These are phyloP conservation scores for Notothenia coriiceps DNA, from an alignment of 2,113 vertebrate genomes.

Conservation along the genomic window DNA sequence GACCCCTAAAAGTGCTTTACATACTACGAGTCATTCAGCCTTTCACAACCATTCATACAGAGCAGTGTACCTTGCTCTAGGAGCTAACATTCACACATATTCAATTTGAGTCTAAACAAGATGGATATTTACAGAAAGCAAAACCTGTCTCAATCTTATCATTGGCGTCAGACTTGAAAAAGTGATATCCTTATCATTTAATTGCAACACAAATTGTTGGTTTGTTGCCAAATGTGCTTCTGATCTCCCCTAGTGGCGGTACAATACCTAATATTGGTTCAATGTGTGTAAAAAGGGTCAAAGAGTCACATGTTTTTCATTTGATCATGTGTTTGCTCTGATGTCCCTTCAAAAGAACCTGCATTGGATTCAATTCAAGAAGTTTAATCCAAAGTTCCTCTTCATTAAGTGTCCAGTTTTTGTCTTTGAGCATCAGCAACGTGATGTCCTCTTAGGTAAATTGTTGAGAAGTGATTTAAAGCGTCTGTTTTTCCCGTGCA, in stretches of 20 bases:
- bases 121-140: background rate
- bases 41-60: no score
- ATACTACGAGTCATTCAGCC: no score
- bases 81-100: no score
- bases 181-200: background rate
- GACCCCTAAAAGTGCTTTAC: no score
- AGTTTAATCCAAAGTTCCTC: background rate
- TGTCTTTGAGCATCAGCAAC: background rate
- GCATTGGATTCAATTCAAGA: no score
- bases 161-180: background rate
- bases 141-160: background rate
- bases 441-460: background rate
- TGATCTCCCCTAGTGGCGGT: slow-evolving; percentile 13
- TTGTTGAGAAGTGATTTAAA: background rate
- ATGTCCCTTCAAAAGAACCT: background rate
- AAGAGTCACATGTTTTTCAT: background rate
- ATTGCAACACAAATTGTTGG: background rate
- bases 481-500: slow-evolving; percentile 64
- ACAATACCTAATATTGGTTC: no score
- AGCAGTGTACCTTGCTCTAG: no score
- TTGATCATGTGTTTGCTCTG: background rate
- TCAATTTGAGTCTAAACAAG: background rate
- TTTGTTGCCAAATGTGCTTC: slow-evolving; percentile 2
- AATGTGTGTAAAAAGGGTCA: background rate
- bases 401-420: background rate